Evolutionary conservation across 2,113 vertebrate genomes (phyloP).

Genomic region (Proterorhinus semilunaris): DNA sequence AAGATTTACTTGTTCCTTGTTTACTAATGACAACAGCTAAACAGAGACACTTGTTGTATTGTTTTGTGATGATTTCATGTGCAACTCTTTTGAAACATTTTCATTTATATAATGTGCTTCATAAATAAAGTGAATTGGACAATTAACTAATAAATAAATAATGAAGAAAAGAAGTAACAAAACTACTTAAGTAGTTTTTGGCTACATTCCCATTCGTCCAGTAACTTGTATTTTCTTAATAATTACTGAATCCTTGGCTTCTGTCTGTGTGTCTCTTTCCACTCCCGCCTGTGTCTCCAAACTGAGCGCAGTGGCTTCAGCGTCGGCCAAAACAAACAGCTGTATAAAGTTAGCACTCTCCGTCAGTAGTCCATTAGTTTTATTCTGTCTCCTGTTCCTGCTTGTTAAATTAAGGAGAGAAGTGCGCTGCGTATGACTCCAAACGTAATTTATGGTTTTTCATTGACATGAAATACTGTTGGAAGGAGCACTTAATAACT

Average conservation of each 20-base stretch:
- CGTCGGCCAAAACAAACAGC: background rate
- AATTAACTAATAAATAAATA: too few species aligned
- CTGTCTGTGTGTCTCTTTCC: constrained; percentile 3
- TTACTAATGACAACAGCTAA: too few species aligned
- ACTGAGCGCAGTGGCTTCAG: constrained; percentile 1
- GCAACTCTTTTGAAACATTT: too few species aligned
- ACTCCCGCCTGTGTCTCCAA: background rate
- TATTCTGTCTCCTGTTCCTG: constrained; percentile 8
- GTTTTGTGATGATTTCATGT: too few species aligned
- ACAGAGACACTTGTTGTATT: too few species aligned
- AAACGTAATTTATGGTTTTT: constrained; percentile 1
- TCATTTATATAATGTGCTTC: too few species aligned
- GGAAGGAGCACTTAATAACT: background rate
- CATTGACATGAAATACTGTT: background rate
- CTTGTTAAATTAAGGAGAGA: constrained; percentile 9
- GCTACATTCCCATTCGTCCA: background rate
- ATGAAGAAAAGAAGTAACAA: background rate
- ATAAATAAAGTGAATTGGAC: too few species aligned
- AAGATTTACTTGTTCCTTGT: too few species aligned
- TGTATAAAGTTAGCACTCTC: constrained; percentile 12
- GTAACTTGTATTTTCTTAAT: constrained; percentile 5
- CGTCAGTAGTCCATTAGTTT: constrained; percentile 1
- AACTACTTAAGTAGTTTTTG: background rate
- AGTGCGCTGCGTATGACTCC: background rate
- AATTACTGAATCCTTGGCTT: background rate